These are phyloP conservation scores for Xerus rutilus DNA, from an alignment of 2,797 vertebrate species.

Conservation along the genomic window DNA sequence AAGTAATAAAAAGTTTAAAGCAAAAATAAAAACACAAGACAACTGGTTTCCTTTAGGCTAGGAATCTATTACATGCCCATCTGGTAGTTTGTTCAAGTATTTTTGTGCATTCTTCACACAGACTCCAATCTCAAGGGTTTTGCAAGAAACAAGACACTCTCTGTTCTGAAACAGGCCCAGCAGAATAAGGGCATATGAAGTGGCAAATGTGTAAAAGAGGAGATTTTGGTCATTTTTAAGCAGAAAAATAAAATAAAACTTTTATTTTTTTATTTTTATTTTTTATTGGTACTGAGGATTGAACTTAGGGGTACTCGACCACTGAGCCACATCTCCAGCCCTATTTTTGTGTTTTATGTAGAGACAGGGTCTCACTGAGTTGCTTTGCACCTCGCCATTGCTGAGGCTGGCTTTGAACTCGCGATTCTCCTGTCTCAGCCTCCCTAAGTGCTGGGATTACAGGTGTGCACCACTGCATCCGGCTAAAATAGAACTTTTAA, in stretches of 20 bases:
- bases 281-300: too few species aligned
- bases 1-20: neutral
- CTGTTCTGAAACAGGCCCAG: slow-evolving; percentile 7
- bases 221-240: neutral
- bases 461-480: too few species aligned
- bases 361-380: too few species aligned
- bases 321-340: too few species aligned
- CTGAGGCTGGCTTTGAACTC: too few species aligned
- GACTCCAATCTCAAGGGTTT: neutral
- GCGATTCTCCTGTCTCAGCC: too few species aligned
- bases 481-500: neutral
- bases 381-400: too few species aligned
- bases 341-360: too few species aligned
- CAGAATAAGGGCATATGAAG: neutral
- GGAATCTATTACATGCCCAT: neutral
- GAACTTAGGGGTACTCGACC: too few species aligned
- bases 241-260: slow-evolving; percentile 30
- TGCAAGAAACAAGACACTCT: slow-evolving; percentile 31
- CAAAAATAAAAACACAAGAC: slow-evolving; percentile 31
- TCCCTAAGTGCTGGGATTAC: too few species aligned
- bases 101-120: slow-evolving; percentile 29
- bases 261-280: neutral
- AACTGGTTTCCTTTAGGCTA: slow-evolving; percentile 13
- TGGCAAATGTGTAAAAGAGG: slow-evolving; percentile 7
- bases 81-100: slow-evolving; percentile 32